Evolutionary conservation across 2,113 vertebrate genomes (phyloP).

Genomic region (Calidris pygmaea): DNA sequence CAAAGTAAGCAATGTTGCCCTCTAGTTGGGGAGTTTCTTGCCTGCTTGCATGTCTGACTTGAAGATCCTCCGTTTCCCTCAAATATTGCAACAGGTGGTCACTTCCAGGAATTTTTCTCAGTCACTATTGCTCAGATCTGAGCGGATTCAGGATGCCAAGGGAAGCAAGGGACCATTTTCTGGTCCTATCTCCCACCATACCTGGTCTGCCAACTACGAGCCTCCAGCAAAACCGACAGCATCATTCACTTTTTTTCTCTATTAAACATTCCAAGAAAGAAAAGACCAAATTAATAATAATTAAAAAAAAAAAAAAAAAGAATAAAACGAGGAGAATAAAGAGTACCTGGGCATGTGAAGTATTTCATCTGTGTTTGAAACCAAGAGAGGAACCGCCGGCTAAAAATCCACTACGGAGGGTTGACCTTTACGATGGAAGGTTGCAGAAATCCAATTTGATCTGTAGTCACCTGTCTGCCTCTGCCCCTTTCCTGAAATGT

Average conservation of each 20-base stretch:
- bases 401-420: slow-evolving; percentile 30
- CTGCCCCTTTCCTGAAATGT: slow-evolving; percentile 71
- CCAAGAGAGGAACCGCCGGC: neutral
- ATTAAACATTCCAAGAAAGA: neutral
- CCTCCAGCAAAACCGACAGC: neutral
- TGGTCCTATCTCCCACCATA: neutral
- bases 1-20: neutral
- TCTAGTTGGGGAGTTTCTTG: neutral
- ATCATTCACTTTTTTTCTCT: neutral
- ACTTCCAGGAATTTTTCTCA: neutral
- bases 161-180: accelerated
- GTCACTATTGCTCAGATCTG: neutral
- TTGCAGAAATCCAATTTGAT: slow-evolving; percentile 78
- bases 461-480: slow-evolving; percentile 73
- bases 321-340: neutral
- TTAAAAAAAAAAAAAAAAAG: neutral
- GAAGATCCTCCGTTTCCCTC: neutral
- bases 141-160: neutral
- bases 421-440: slow-evolving; percentile 76
- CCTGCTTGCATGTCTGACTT: neutral
- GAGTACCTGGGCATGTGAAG: neutral
- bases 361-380: slow-evolving; percentile 27
- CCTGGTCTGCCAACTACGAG: neutral
- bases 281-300: neutral
- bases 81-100: neutral